Conservation (phyloP, 2,797 vertebrate species). For the Denticeps clupeoides region DNA sequence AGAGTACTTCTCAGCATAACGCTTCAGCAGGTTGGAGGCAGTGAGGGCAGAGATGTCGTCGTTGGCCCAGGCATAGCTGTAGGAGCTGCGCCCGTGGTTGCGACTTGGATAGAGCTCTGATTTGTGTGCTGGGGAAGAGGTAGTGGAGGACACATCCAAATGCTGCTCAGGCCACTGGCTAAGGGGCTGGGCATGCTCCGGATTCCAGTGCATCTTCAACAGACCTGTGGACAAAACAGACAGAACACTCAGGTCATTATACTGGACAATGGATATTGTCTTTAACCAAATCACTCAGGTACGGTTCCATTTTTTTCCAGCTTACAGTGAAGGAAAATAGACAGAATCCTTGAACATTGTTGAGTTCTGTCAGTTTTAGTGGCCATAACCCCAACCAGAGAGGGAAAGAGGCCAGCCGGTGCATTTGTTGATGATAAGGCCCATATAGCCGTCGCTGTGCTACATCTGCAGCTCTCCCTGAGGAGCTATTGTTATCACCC, state of each 20-base stretch:
- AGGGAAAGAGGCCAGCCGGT: conserved; percentile 34
- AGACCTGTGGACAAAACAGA: conserved; percentile 57
- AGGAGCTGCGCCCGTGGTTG: conserved; percentile 63
- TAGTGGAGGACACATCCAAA: conserved; percentile 95
- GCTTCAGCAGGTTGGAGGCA: conserved; percentile 92
- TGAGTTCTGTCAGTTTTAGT: too few species aligned
- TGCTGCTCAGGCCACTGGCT: conserved; percentile 99
- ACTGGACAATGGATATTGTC: too few species aligned
- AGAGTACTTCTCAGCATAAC: conserved; percentile 95
- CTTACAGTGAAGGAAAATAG: too few species aligned
- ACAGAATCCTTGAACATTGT: too few species aligned
- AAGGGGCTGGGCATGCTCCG: conserved; percentile 97
- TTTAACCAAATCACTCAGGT: too few species aligned
- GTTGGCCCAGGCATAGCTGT: conserved; percentile 94
- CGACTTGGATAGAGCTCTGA: conserved; percentile 72
- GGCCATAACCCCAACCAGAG: too few species aligned
- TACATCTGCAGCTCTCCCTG: conserved; percentile 63
- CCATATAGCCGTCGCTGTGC: conserved; percentile 36
- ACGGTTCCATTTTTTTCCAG: too few species aligned
- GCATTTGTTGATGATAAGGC: conserved; percentile 31
- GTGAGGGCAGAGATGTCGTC: conserved; percentile 96
- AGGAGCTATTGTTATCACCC: conserved; percentile 61
- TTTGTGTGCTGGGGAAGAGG: conserved; percentile 90
- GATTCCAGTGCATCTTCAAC: conserved; percentile 99
- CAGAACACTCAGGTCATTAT: fast-evolving